phyloP scores from a whole-genome alignment of 2,797 vertebrate species.

The Syngnathus acus region DNA sequence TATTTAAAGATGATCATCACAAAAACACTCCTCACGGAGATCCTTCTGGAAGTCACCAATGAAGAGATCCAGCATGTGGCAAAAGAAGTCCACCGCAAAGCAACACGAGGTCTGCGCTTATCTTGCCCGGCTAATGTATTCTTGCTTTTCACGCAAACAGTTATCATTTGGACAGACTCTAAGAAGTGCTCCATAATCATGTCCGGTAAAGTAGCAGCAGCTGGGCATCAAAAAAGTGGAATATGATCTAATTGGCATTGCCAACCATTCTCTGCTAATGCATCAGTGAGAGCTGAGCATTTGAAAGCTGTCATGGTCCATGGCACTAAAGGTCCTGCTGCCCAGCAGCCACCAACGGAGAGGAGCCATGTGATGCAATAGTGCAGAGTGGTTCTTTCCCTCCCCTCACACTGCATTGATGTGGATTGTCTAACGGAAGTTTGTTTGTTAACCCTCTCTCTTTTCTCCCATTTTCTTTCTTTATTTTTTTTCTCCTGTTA shows the following conservation, averaged over 20 bases:
- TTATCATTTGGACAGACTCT: conserved; percentile 35
- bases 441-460: conserved; percentile 79
- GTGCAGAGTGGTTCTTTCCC: conserved; percentile 63
- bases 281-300: conserved; percentile 43
- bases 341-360: conserved; percentile 23
- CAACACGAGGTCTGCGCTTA: conserved; percentile 88
- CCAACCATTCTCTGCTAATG: conserved; percentile 70
- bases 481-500: conserved; percentile 72
- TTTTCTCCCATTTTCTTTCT: conserved; percentile 63
- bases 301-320: conserved; percentile 25
- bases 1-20: conserved; percentile 86
- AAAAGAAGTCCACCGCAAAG: conserved; percentile 92
- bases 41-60: conserved; percentile 95
- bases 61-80: conserved; percentile 93
- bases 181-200: conserved; percentile 14
- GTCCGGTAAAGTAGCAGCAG: conserved; percentile 29
- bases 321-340: conserved; percentile 35
- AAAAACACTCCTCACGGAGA: conserved; percentile 95
- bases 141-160: conserved; percentile 45
- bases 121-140: conserved; percentile 42
- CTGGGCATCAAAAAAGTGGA: conserved; percentile 25
- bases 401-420: conserved; percentile 60
- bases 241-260: conserved; percentile 28
- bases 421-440: conserved; percentile 68
- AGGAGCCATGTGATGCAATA: conserved; percentile 51